phyloP scores from a whole-genome alignment of 2,113 vertebrate genomes.

The Halcyon senegalensis region DNA sequence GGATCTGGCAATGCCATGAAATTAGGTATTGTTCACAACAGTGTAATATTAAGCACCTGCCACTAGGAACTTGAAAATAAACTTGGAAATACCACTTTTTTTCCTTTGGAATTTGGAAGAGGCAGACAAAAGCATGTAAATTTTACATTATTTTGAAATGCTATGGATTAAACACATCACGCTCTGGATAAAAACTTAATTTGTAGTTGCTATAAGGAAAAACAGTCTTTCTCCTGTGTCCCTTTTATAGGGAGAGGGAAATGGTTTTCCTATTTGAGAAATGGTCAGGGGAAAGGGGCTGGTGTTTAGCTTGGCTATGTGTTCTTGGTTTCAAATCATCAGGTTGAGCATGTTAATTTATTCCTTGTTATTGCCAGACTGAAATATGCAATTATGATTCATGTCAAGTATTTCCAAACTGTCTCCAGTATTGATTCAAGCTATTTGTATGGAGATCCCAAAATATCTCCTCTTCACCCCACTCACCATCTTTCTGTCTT shows the following conservation, averaged over 20 bases:
- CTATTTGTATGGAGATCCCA: not conserved
- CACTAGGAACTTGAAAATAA: not conserved
- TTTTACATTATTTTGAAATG: not conserved
- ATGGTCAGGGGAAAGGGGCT: not conserved
- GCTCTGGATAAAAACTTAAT: not conserved
- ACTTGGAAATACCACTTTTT: not conserved
- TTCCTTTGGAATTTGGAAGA: not conserved
- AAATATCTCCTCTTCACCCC: conserved; percentile 4
- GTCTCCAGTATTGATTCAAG: not conserved
- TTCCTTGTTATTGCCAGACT: not conserved
- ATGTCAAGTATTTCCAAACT: not conserved
- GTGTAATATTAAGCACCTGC: not conserved
- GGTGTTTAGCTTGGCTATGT: not conserved
- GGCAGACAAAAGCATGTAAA: not conserved
- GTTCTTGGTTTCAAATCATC: not conserved
- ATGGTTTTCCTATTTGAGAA: not conserved
- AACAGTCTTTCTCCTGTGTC: not conserved
- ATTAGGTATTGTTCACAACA: not conserved
- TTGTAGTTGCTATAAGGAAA: not conserved
- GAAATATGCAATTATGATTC: not conserved
- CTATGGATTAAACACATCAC: not conserved
- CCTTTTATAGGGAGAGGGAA: not conserved
- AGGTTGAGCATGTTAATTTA: not conserved
- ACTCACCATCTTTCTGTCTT: conserved; percentile 17
- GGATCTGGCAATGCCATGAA: not conserved